Evolutionary conservation across 2,113 vertebrate genomes (phyloP).

Genomic region (Crotalus helleri): DNA sequence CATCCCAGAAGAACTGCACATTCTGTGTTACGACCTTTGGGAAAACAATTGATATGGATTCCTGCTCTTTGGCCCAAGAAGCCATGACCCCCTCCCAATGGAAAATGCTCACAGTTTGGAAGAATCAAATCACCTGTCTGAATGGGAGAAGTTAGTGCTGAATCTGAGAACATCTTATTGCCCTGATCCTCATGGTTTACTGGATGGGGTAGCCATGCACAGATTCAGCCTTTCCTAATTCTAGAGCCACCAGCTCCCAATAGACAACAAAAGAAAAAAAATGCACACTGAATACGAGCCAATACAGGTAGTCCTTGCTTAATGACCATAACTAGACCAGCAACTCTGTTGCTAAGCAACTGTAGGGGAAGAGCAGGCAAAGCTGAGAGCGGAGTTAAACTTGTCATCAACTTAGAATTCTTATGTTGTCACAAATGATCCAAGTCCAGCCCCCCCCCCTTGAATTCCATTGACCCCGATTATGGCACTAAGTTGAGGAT

Average conservation of each 20-base stretch:
- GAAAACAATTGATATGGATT: background rate
- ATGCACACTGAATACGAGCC: background rate
- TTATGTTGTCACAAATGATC: background rate
- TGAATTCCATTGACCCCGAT: background rate
- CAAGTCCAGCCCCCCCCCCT: background rate
- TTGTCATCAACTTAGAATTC: background rate
- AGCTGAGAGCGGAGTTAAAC: background rate
- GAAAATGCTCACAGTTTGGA: background rate
- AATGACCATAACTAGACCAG: background rate
- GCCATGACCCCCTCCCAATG: background rate
- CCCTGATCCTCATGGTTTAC: background rate
- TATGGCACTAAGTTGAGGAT: background rate
- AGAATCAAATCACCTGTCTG: background rate
- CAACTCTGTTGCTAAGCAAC: background rate
- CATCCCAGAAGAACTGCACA: background rate
- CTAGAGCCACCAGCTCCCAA: background rate
- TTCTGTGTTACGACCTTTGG: background rate
- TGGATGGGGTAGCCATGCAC: background rate
- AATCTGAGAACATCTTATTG: background rate
- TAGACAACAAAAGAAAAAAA: background rate
- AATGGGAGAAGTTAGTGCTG: background rate
- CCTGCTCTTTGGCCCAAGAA: background rate
- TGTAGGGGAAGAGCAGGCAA: background rate
- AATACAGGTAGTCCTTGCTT: background rate
- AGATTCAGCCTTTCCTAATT: background rate